Percentiles rank a stretch among this genome's conserved stretches.
Evolutionary conservation across 2,797 vertebrate species (phyloP).

Genomic region (Remorina albescens): DNA sequence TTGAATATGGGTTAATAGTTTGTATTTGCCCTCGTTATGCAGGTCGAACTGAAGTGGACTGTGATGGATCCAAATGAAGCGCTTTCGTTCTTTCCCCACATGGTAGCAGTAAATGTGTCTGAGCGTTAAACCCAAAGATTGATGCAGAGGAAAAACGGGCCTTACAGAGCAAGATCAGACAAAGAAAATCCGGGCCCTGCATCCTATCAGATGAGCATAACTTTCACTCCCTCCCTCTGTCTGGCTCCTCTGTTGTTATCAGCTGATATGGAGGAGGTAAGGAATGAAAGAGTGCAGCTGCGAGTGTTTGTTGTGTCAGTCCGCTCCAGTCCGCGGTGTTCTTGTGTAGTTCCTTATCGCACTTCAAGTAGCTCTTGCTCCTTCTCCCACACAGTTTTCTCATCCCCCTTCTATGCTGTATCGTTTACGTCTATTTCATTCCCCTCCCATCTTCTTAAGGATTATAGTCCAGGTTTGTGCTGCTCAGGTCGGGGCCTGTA

Average conservation of each 20-base stretch:
- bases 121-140: constrained; percentile 22
- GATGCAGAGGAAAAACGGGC: constrained; percentile 2
- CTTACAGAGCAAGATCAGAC: constrained; percentile 21
- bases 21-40: constrained; percentile 16
- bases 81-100: constrained; percentile 6
- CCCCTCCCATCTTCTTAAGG: constrained; percentile 41
- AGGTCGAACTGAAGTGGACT: constrained; percentile 30
- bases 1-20: constrained; percentile 36
- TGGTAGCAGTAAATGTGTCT: not conserved
- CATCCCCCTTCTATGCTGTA: constrained; percentile 41
- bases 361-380: constrained; percentile 70
- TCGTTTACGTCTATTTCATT: constrained; percentile 60
- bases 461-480: constrained; percentile 39
- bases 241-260: constrained; percentile 65
- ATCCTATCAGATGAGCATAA: constrained; percentile 57
- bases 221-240: constrained; percentile 54
- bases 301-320: constrained; percentile 75
- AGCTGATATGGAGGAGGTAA: constrained; percentile 63
- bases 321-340: constrained; percentile 57
- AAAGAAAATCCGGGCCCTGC: constrained; percentile 36
- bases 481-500: constrained; percentile 23
- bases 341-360: constrained; percentile 72
- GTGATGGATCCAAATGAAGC: not conserved
- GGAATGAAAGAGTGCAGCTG: constrained; percentile 75
- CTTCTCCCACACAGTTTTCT: constrained; percentile 64